phyloP scores from a whole-genome alignment of 2,113 vertebrate genomes.

The Poeciliopsis turrubarensis region DNA sequence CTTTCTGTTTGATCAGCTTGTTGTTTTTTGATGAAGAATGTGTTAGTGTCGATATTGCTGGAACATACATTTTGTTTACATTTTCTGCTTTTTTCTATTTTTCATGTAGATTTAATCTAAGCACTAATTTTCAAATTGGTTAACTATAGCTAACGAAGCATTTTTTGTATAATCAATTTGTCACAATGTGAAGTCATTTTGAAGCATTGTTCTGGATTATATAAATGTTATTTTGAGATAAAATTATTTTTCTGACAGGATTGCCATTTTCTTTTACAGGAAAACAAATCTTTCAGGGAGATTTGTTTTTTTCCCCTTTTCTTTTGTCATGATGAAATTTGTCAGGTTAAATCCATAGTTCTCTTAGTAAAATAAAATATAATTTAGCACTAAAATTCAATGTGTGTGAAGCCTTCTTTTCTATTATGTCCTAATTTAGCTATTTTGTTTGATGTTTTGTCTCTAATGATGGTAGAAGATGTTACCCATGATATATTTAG shows the following conservation, averaged over 20 bases:
- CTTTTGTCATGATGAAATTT: no score
- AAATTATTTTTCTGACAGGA: neutral
- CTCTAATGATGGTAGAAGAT: neutral
- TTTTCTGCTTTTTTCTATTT: no score
- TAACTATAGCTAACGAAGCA: neutral
- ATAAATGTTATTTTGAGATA: neutral
- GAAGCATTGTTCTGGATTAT: neutral
- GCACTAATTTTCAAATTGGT: neutral
- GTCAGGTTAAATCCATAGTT: no score
- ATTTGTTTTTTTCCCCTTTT: no score
- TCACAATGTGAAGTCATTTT: neutral
- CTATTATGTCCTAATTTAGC: no score
- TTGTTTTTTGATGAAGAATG: neutral
- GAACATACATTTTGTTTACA: no score
- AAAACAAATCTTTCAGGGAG: neutral
- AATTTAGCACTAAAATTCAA: no score
- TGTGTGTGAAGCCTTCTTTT: no score
- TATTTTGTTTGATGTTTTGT: neutral
- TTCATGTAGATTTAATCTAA: neutral
- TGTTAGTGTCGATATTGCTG: neutral
- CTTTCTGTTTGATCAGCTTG: slow-evolving; percentile 26
- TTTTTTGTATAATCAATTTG: neutral
- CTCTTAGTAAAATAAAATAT: no score
- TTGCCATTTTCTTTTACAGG: neutral
- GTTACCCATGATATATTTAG: neutral